Conservation (phyloP, 2,888 invertebrate species). For the Boloria euphrosyne region DNA sequence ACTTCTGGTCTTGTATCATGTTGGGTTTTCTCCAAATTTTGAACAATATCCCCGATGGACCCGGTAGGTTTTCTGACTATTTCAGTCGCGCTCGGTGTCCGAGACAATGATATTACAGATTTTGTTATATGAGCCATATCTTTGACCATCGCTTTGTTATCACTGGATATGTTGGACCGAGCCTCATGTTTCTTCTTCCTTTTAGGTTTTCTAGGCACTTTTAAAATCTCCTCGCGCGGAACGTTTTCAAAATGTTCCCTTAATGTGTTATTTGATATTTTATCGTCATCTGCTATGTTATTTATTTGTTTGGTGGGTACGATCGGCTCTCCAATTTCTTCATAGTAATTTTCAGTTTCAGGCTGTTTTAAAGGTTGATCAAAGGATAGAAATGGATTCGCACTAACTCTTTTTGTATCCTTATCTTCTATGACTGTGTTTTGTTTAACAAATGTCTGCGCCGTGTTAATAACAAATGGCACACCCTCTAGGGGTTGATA, state of each 20-base stretch:
- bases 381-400: constrained; percentile 45
- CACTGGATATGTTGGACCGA: constrained; percentile 35
- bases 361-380: constrained; percentile 49
- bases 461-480: constrained; percentile 65
- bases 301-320: constrained; percentile 41
- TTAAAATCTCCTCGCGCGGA: constrained; percentile 66
- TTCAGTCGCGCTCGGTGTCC: constrained; percentile 68
- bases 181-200: constrained; percentile 58
- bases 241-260: constrained; percentile 58
- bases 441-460: constrained; percentile 48
- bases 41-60: constrained; percentile 56
- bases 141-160: constrained; percentile 44
- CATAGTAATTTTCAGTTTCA: constrained; percentile 69
- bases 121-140: constrained; percentile 61
- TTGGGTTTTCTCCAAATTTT: constrained; percentile 55
- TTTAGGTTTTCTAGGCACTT: constrained; percentile 70
- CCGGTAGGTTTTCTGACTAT: constrained; percentile 29
- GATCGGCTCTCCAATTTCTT: constrained; percentile 67
- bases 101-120: constrained; percentile 67
- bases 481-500: constrained; percentile 70
- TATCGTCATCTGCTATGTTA: constrained; percentile 73
- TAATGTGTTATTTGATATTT: constrained; percentile 57
- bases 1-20: constrained; percentile 45
- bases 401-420: constrained; percentile 44
- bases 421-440: constrained; percentile 35